Evolutionary conservation across 2,888 invertebrate species (phyloP).

Genomic region (Plutella xylostella): DNA sequence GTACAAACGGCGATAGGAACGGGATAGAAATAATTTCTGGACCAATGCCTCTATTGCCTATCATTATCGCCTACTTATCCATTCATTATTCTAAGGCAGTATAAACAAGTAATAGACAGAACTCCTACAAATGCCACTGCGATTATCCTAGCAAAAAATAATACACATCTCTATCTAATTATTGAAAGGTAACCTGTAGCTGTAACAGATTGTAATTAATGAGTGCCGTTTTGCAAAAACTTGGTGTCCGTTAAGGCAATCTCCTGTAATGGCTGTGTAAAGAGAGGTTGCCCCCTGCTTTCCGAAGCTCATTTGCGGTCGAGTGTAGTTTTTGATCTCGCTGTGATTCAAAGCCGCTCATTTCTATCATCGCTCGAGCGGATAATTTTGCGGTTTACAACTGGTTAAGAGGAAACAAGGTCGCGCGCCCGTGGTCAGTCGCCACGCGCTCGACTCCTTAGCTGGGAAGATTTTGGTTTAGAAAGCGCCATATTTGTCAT

Average conservation of each 20-base stretch:
- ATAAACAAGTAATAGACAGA: no score
- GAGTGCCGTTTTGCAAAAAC: constrained; percentile 35
- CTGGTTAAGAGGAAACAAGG: constrained; percentile 30
- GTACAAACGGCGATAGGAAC: no score
- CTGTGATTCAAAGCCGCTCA: constrained; percentile 31
- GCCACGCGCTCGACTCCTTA: constrained; percentile 14
- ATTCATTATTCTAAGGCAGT: no score
- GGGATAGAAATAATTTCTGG: no score
- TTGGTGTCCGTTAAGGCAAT: constrained; percentile 50
- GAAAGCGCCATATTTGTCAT: no score
- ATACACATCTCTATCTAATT: no score
- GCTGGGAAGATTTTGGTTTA: no score
- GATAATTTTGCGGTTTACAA: constrained; percentile 57
- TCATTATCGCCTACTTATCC: no score
- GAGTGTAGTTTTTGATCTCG: constrained; percentile 42
- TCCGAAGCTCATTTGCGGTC: constrained; percentile 55
- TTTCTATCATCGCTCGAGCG: constrained; percentile 57
- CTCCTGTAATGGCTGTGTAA: constrained; percentile 53
- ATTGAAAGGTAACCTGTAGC: no score
- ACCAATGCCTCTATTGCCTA: no score
- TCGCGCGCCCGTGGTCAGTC: constrained; percentile 21
- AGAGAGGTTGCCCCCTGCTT: constrained; percentile 45
- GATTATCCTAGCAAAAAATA: no score
- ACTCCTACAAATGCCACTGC: not conserved
- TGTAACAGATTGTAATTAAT: constrained; percentile 30